A percentile compares a stretch with the other conserved stretches of the same genome.
Evolutionary conservation across 2,888 invertebrate genomes (phyloP).

Genomic region (Amiota communis): DNA sequence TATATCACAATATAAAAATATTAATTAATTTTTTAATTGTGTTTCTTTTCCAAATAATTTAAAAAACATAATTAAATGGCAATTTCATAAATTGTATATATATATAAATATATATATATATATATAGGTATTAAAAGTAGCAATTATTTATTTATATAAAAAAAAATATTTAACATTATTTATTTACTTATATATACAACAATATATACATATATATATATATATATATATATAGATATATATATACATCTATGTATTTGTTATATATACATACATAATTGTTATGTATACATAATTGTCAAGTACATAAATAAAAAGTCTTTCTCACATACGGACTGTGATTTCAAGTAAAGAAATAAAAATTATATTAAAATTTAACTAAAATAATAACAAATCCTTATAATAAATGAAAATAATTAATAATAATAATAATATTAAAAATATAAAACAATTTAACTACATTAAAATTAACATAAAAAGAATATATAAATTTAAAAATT

Average conservation of each 20-base stretch:
- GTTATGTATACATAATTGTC: conserved; percentile 46
- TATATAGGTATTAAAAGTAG: too few species aligned
- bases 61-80: too few species aligned
- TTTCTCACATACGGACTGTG: conserved; percentile 74
- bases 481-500: neutral
- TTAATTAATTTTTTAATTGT: neutral
- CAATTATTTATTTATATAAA: conserved; percentile 39
- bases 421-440: conserved; percentile 37
- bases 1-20: conserved; percentile 37
- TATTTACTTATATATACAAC: neutral
- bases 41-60: too few species aligned
- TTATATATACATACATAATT: conserved; percentile 6
- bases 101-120: too few species aligned
- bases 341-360: conserved; percentile 70
- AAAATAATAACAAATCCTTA: conserved; percentile 36
- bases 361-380: conserved; percentile 27
- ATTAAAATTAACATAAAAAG: neutral
- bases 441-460: conserved; percentile 36
- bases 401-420: conserved; percentile 34
- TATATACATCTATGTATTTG: neutral
- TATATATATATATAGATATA: conserved; percentile 15
- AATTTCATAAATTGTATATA: too few species aligned
- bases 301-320: conserved; percentile 62
- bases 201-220: neutral
- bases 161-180: conserved; percentile 35